Percentiles rank a stretch among this genome's conserved stretches.
phyloP scores from a whole-genome alignment of 2,888 invertebrate species.

The Eurytoma adleriae region DNA sequence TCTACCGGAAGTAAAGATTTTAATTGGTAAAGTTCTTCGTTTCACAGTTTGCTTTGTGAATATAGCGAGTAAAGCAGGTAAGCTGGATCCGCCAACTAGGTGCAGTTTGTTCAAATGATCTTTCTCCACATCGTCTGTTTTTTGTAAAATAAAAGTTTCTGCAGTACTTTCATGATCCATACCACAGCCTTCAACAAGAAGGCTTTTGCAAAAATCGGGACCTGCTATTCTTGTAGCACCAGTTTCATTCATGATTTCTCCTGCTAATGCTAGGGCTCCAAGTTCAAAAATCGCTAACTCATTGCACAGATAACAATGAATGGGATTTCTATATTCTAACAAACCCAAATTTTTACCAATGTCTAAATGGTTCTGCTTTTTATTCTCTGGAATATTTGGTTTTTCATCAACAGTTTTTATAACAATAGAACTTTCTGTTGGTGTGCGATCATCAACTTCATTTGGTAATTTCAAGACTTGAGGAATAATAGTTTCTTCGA shows the following conservation, averaged over 20 bases:
- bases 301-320: constrained; percentile 81
- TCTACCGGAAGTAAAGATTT: constrained; percentile 84
- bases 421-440: constrained; percentile 66
- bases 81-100: constrained; percentile 86
- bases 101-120: constrained; percentile 80
- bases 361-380: constrained; percentile 76
- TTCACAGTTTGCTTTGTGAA: constrained; percentile 83
- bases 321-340: constrained; percentile 80
- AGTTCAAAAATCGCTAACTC: constrained; percentile 86
- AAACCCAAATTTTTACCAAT: constrained; percentile 78
- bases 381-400: constrained; percentile 14
- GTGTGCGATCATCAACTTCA: constrained; percentile 81
- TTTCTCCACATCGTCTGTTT: constrained; percentile 78
- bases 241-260: constrained; percentile 75
- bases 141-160: constrained; percentile 80
- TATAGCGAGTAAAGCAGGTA: constrained; percentile 85
- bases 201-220: constrained; percentile 86
- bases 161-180: constrained; percentile 78
- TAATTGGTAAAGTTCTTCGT: constrained; percentile 82
- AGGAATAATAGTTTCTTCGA: constrained; percentile 84
- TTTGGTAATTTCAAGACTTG: constrained; percentile 85
- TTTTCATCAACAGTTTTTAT: constrained; percentile 62
- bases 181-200: constrained; percentile 86
- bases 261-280: constrained; percentile 76
- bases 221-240: constrained; percentile 84